Base-by-base conservation (phyloP, 2,797 vertebrate species). In the Microcaecilia unicolor region DNA sequence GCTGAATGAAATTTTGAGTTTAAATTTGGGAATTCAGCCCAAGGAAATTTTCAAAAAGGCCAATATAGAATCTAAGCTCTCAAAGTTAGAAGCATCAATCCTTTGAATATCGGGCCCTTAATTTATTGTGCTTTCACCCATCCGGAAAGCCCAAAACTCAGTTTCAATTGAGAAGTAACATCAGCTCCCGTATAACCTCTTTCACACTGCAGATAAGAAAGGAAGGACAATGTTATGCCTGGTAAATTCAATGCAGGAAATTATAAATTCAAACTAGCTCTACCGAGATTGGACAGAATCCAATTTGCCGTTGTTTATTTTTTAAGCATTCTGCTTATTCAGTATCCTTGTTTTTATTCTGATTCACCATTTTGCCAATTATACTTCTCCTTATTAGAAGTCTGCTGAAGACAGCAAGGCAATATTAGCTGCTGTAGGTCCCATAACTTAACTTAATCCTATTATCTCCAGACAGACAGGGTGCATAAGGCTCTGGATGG, bases 371-470 rank as follows among this genome's bases (percentile, higher is more conserved):
- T 80, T 82, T 74, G 76, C 43, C 77, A 80, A 81, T 80, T 79
- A 78, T 74, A 80, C 78, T 61, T 73, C 58, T 60, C 61, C 76
- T 80, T 82, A 83, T 80, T 83, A 83, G 76, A 80, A 76, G 72
- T 74, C 77, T 78, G 73, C 80, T 80, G 77, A 80, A 83, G 73
- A 35, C 57, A 61, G 63, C 57, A 66, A 65, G 37, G 63, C 63
- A 73, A 58, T 59, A 70, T 61, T 50, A 73, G 71, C 70, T 55
- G 72, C 51, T n/a, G 55, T 55, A 76, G 78, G 69, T 80, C 77
- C 78, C 77, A 71, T 54, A 64, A 74, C 63, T 74, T 75, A 80
- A 67, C 61, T 66, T 83, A 83, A 83, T 81, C 76, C 77, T 73
- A 80, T 83, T 80, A 82, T 80, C 70, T 77, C 58, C 62, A 71